Percentiles rank a stretch among this genome's conserved stretches.
Evolutionary conservation across 2,888 invertebrate genomes (phyloP).

Genomic region (Caenorhabditis sinica): DNA sequence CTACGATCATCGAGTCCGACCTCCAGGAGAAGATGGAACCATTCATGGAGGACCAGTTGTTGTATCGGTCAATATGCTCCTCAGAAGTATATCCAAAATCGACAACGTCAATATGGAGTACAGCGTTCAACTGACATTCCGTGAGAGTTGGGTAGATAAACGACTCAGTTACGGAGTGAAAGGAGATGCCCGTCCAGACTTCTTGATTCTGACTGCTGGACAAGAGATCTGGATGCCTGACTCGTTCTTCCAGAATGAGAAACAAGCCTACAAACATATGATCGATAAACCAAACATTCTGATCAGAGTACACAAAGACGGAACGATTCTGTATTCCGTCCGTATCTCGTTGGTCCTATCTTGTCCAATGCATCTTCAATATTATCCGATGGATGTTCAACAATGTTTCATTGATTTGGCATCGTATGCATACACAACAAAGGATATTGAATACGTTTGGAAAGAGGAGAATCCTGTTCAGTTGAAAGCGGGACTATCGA

Average conservation of each 20-base stretch:
- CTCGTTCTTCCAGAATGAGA: conserved; percentile 95
- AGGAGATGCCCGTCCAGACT: conserved; percentile 86
- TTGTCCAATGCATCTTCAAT: conserved; percentile 96
- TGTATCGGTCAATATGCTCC: conserved; percentile 81
- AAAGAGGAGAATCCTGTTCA: conserved; percentile 94
- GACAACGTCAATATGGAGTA: conserved; percentile 84
- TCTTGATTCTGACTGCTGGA: conserved; percentile 82
- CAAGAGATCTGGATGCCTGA: conserved; percentile 98
- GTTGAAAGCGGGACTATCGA: conserved; percentile 88
- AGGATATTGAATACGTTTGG: conserved; percentile 94
- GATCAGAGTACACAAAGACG: conserved; percentile 91
- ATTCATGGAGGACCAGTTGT: conserved; percentile 78
- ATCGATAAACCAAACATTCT: conserved; percentile 88
- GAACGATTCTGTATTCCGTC: conserved; percentile 75
- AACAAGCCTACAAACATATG: conserved; percentile 90
- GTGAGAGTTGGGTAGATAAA: conserved; percentile 97
- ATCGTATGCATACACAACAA: conserved; percentile 98
- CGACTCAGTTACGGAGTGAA: conserved; percentile 85
- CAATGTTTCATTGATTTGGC: conserved; percentile 95
- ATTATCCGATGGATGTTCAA: conserved; percentile 92
- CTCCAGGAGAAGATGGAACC: conserved; percentile 77
- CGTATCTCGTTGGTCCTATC: conserved; percentile 96
- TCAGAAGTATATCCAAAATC: conserved; percentile 83
- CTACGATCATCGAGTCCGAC: conserved; percentile 82
- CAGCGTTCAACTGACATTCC: conserved; percentile 96